Evolutionary conservation across 2,113 vertebrate genomes (phyloP).

Genomic region (Nibea coibor): DNA sequence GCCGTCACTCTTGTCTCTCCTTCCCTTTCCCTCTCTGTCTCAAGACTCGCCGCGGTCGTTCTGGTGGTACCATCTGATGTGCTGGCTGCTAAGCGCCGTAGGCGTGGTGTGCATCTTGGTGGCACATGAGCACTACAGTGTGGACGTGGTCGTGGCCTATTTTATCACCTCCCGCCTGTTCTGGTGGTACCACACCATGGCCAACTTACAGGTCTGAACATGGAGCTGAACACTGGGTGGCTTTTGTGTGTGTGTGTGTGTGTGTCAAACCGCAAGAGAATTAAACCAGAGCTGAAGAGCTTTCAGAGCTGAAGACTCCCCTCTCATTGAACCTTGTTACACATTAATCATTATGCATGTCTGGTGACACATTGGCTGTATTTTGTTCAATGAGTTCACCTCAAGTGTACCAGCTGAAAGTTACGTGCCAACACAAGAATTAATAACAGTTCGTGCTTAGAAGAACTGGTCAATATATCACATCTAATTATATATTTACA

Average conservation of each 20-base stretch:
- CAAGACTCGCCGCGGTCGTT: constrained; percentile 95
- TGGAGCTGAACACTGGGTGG: background rate
- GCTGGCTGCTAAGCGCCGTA: constrained; percentile 94
- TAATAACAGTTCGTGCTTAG: constrained; percentile 18
- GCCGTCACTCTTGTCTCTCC: background rate
- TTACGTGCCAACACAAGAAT: background rate
- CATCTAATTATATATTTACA: background rate
- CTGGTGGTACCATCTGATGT: constrained; percentile 97
- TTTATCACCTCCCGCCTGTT: constrained; percentile 96
- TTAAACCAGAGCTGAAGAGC: no score
- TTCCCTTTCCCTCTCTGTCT: background rate
- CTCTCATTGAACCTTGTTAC: constrained; percentile 10
- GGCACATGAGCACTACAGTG: constrained; percentile 95
- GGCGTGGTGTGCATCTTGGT: constrained; percentile 95
- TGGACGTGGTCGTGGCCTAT: constrained; percentile 95
- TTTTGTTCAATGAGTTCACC: background rate
- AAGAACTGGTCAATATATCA: constrained; percentile 7
- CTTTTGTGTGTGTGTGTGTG: background rate
- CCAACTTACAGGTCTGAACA: constrained; percentile 91
- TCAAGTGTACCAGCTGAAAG: background rate
- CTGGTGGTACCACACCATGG: constrained; percentile 99
- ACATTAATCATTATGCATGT: constrained; percentile 9
- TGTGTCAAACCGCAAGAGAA: background rate
- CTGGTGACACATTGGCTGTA: constrained; percentile 10
- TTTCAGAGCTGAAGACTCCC: background rate